These are phyloP conservation scores for Taenaris catops DNA, from an alignment of 2,888 invertebrate species.

Conservation along the genomic window DNA sequence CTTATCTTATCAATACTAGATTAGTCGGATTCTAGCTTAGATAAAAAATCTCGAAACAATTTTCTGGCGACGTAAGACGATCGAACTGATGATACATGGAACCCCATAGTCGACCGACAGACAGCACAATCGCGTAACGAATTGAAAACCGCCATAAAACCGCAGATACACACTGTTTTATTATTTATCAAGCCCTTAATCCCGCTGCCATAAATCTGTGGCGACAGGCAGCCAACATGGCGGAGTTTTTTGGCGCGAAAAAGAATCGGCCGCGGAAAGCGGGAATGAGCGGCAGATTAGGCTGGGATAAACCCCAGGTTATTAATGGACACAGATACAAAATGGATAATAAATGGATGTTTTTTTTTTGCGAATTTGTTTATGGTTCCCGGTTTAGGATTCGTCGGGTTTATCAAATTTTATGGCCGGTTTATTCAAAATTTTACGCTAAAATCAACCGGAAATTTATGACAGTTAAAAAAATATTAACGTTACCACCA, in stretches of 20 bases:
- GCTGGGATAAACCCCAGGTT: slow-evolving; percentile 65
- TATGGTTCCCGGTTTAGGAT: slow-evolving; percentile 20
- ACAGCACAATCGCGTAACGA: slow-evolving; percentile 37
- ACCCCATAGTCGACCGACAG: neutral
- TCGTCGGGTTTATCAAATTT: slow-evolving; percentile 17
- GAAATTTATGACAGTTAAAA: too few species aligned
- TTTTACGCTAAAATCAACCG: too few species aligned
- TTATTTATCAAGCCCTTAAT: slow-evolving; percentile 57
- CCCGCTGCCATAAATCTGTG: slow-evolving; percentile 69
- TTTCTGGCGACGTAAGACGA: too few species aligned
- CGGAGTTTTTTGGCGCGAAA: slow-evolving; percentile 62
- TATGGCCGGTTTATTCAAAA: slow-evolving; percentile 21
- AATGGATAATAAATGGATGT: slow-evolving; percentile 66
- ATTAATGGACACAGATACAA: slow-evolving; percentile 76
- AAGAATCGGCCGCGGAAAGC: slow-evolving; percentile 74
- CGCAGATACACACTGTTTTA: slow-evolving; percentile 44
- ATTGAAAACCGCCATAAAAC: slow-evolving; percentile 64
- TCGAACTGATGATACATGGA: too few species aligned
- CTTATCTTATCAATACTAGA: too few species aligned
- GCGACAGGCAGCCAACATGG: slow-evolving; percentile 56
- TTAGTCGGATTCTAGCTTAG: too few species aligned
- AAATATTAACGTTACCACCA: too few species aligned
- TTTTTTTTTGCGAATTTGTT: slow-evolving; percentile 28
- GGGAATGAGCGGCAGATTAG: slow-evolving; percentile 76
- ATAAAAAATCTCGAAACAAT: too few species aligned